Conservation (phyloP, 2,797 vertebrate genomes). For the Geotrypetes seraphini region DNA sequence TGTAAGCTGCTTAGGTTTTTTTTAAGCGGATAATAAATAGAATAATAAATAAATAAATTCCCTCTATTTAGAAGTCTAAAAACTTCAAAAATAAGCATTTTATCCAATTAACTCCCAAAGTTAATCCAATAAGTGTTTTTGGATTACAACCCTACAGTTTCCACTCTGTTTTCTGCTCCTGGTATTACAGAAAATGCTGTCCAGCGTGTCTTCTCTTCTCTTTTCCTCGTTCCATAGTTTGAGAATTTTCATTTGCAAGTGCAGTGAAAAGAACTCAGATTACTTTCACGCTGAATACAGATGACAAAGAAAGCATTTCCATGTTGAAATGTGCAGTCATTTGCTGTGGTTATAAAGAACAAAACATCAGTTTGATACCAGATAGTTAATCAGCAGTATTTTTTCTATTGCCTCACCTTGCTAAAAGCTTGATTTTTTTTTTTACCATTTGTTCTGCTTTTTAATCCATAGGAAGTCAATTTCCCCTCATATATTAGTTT, state of each 20-base stretch:
- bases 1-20: too few species aligned
- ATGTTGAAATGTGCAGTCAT: too few species aligned
- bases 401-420: slow-evolving; percentile 35
- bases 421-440: slow-evolving; percentile 41
- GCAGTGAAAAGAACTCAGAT: slow-evolving; percentile 36
- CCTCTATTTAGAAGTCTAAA: too few species aligned
- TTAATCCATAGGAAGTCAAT: slow-evolving; percentile 90
- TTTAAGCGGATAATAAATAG: too few species aligned
- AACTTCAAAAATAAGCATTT: too few species aligned
- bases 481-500: slow-evolving; percentile 72
- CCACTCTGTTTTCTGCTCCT: slow-evolving; percentile 14
- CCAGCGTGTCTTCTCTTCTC: slow-evolving; percentile 10
- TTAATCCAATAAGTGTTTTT: too few species aligned
- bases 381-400: slow-evolving; percentile 38
- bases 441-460: slow-evolving; percentile 62
- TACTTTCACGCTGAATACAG: slow-evolving; percentile 36
- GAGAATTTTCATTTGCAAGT: slow-evolving; percentile 37
- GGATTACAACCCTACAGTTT: too few species aligned
- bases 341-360: too few species aligned
- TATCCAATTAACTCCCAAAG: too few species aligned
- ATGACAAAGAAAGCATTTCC: slow-evolving; percentile 25
- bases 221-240: slow-evolving; percentile 21
- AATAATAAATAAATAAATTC: too few species aligned
- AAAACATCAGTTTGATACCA: slow-evolving; percentile 24
- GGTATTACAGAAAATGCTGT: slow-evolving; percentile 30